phyloP scores from a whole-genome alignment of 1,140 invertebrate genomes.

The Neotoxoptera formosana region DNA sequence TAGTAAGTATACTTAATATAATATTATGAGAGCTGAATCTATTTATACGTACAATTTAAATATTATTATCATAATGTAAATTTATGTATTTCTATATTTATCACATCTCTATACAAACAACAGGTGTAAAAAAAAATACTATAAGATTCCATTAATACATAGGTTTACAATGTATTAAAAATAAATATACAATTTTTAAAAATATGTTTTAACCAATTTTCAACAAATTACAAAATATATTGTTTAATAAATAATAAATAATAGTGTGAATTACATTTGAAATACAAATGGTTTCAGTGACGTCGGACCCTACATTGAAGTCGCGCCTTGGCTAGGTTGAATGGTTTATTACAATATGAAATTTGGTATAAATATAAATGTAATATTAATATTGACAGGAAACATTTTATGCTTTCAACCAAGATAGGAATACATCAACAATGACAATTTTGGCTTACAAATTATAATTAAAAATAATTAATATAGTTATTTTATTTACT shows the following conservation, averaged over 20 bases:
- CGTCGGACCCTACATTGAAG: too few relatives aligned
- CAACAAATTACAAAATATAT: neutral
- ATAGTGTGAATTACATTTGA: neutral
- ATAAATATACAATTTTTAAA: neutral
- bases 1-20: neutral
- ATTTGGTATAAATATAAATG: neutral
- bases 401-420: neutral
- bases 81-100: neutral
- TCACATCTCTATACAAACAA: neutral
- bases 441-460: neutral
- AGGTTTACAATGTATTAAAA: neutral
- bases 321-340: too few relatives aligned
- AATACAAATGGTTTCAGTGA: neutral
- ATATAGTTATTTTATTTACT: constrained; percentile 28
- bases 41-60: neutral
- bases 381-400: neutral
- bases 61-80: neutral
- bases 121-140: neutral
- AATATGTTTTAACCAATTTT: neutral
- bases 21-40: neutral
- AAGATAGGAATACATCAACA: neutral
- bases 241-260: neutral
- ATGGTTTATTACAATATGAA: neutral
- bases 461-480: neutral
- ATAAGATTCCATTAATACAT: neutral